Evolutionary conservation across 2,888 invertebrate genomes (phyloP).

Genomic region (Cheilosia vernalis): DNA sequence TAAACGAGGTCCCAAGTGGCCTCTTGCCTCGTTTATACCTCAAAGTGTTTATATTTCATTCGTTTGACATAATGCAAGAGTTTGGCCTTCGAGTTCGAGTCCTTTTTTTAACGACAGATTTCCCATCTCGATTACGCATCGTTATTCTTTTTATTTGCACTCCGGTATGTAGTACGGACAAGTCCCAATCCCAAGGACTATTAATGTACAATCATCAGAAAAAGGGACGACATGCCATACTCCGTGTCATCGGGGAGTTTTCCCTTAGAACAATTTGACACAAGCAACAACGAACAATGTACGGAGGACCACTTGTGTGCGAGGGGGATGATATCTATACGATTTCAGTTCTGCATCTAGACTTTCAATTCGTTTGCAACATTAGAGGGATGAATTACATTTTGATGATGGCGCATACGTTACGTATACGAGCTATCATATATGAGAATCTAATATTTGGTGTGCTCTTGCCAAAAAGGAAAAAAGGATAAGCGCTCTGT

Average conservation of each 20-base stretch:
- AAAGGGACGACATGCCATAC: constrained; percentile 27
- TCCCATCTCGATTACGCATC: constrained; percentile 80
- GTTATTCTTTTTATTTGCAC: constrained; percentile 71
- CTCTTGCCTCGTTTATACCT: constrained; percentile 77
- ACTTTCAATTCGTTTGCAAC: constrained; percentile 50
- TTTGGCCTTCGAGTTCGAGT: constrained; percentile 23
- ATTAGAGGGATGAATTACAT: constrained; percentile 79
- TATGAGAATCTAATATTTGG: constrained; percentile 15
- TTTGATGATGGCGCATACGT: constrained; percentile 82
- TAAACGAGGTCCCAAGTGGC: constrained; percentile 83
- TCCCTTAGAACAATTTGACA: constrained; percentile 52
- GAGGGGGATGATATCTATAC: constrained; percentile 36
- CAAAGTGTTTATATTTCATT: constrained; percentile 72
- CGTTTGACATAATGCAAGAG: constrained; percentile 60
- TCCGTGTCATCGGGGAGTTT: constrained; percentile 55
- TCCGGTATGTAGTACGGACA: constrained; percentile 2
- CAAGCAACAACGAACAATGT: constrained; percentile 49
- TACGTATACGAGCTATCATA: constrained; percentile 74
- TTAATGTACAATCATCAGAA: constrained; percentile 63
- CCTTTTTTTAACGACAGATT: constrained; percentile 82
- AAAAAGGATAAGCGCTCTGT: constrained; percentile 15
- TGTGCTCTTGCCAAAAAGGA: constrained; percentile 6
- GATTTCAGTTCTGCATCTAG: constrained; percentile 48
- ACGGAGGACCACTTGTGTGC: neutral
- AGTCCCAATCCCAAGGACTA: constrained; percentile 64